Evolutionary conservation across 2,113 vertebrate species (phyloP).

Genomic region (Picathartes gymnocephalus): DNA sequence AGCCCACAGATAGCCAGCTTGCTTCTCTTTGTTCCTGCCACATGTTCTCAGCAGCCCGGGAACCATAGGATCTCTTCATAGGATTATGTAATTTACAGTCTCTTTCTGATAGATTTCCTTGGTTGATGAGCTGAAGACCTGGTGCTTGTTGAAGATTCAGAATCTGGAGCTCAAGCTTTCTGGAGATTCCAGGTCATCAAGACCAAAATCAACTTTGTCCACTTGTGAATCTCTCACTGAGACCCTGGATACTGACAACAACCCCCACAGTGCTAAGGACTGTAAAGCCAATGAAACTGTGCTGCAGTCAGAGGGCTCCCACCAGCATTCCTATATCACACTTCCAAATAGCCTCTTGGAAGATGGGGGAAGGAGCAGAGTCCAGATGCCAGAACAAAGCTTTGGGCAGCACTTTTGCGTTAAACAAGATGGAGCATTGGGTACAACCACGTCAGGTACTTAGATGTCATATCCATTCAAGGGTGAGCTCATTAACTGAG

Average conservation of each 20-base stretch:
- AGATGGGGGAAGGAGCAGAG: neutral
- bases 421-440: slow-evolving; percentile 71
- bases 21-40: neutral
- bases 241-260: slow-evolving; percentile 51
- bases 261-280: slow-evolving; percentile 36
- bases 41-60: neutral
- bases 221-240: slow-evolving; percentile 73
- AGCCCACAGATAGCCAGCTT: neutral
- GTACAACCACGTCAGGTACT: slow-evolving; percentile 27
- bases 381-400: slow-evolving; percentile 21
- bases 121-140: slow-evolving; percentile 89
- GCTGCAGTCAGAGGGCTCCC: slow-evolving; percentile 28
- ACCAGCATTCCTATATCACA: slow-evolving; percentile 48
- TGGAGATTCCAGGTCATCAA: slow-evolving; percentile 73
- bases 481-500: neutral
- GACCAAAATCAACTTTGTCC: slow-evolving; percentile 76
- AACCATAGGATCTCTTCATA: neutral
- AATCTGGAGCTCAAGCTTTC: slow-evolving; percentile 84
- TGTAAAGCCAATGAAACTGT: neutral
- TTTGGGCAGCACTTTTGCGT: slow-evolving; percentile 71
- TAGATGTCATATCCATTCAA: neutral
- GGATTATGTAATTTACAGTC: neutral
- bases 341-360: slow-evolving; percentile 10
- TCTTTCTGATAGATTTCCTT: slow-evolving; percentile 79
- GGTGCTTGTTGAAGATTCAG: slow-evolving; percentile 94